Evolutionary conservation across 2,797 vertebrate genomes (phyloP), one percentile per base, ranked within the genome.

Genomic region (Astyanax mexicanus): DNA sequence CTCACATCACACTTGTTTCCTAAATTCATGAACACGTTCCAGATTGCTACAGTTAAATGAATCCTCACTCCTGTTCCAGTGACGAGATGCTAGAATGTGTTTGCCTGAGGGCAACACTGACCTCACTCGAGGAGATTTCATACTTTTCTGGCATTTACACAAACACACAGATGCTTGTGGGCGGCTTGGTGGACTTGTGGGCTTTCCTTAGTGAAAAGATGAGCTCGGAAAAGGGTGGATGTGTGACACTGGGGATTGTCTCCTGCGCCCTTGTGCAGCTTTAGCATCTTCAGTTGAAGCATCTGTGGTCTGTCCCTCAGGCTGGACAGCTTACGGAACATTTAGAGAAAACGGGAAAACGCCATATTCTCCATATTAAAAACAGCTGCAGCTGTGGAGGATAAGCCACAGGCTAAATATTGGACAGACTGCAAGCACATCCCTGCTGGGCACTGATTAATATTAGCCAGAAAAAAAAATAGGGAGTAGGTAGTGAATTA

Each of bases 231-330:
- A 81, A 78, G 55, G 55, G 23, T 47, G 66, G 1, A 57, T 7
- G 66, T 78, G 78, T 80, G 74, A 66, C 81, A 84, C 37, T 67
- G 55, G 79, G 65, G 78, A 84, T 72, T 84, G 81, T 74, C 84
- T 76, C 68, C 44, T 61, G 72, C 54, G 74, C 80, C 68, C 72
- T 62, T 70, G 58, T 54, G 66, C 38, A 44, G 27, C 35, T 60
- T 40, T 21, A 29, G 66, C 38, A 44, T 27, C 35, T 60, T 40
- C 21, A 29, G 65, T 17, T 64, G 42, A 27, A 72, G 29, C 58
- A 67, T 44, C 9, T 8, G n/a, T 70, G 80, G 67, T 78, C 40
- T 13, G 23, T 65, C 32, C 42, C 25, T 54, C 37, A 42, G 54
- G 65, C 71, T 40, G 57, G 77, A 83, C 66, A 84, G 75, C 77